Percentiles rank a stretch among this genome's conserved stretches.
Evolutionary conservation across 2,113 vertebrate genomes (phyloP).

Genomic region (Clarias magur): DNA sequence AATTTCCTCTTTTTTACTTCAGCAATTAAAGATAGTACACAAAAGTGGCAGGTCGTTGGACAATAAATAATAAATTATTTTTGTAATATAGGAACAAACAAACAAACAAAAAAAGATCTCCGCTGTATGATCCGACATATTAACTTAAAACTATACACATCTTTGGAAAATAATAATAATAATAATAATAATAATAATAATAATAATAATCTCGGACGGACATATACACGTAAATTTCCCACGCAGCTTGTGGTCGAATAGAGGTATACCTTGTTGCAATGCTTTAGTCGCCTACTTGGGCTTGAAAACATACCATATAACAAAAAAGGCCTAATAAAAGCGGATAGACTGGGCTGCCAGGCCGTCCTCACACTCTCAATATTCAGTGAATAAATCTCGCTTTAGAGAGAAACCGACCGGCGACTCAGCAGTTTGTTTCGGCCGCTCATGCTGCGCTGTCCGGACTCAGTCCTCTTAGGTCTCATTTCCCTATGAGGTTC

Average conservation of each 20-base stretch:
- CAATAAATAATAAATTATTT: slow-evolving; percentile 99
- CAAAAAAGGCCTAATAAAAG: slow-evolving; percentile 53
- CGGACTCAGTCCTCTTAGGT: slow-evolving; percentile 68
- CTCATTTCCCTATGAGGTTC: slow-evolving; percentile 62
- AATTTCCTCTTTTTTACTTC: slow-evolving; percentile 86
- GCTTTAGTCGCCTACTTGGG: slow-evolving; percentile 79
- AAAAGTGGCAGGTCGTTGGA: slow-evolving; percentile 95
- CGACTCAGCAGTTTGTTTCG: slow-evolving; percentile 68
- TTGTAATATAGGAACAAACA: slow-evolving; percentile 93
- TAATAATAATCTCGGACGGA: slow-evolving; percentile 79
- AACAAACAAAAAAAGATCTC: slow-evolving; percentile 67
- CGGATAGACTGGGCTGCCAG: slow-evolving; percentile 56
- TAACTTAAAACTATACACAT: slow-evolving; percentile 94
- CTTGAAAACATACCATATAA: slow-evolving; percentile 78
- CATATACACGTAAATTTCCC: slow-evolving; percentile 89
- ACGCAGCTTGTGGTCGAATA: slow-evolving; percentile 88
- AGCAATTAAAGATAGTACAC: slow-evolving; percentile 89
- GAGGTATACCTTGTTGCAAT: slow-evolving; percentile 99
- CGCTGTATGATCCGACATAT: slow-evolving; percentile 77
- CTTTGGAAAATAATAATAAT: slow-evolving; percentile 78
- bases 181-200: slow-evolving; percentile 52
- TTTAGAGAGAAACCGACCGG: slow-evolving; percentile 76
- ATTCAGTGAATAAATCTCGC: slow-evolving; percentile 72
- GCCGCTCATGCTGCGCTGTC: slow-evolving; percentile 72
- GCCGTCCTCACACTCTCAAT: slow-evolving; percentile 66